Evolutionary conservation across 2,888 invertebrate genomes (phyloP).

Genomic region (Poecilobothrus nobilitatus): DNA sequence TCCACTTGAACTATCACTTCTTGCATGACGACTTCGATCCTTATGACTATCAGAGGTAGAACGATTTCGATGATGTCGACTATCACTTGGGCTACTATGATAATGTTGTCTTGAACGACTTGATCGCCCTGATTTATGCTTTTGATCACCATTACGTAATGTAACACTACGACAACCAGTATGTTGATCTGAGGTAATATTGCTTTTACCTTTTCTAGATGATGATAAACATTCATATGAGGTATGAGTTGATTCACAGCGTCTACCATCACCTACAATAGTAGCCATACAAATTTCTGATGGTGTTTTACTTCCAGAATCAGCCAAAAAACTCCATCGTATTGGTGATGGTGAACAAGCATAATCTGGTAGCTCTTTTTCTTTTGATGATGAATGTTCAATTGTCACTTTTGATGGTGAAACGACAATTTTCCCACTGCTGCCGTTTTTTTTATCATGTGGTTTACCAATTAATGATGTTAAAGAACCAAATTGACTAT

Average conservation of each 20-base stretch:
- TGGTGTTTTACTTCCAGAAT: constrained; percentile 34
- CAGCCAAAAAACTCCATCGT: constrained; percentile 43
- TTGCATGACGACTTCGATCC: constrained; percentile 33
- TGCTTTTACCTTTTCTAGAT: constrained; percentile 15
- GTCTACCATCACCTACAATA: constrained; percentile 14
- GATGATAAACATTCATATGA: constrained; percentile 12
- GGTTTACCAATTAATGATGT: constrained; percentile 41
- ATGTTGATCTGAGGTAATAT: constrained; percentile 18
- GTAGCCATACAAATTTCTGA: constrained; percentile 33
- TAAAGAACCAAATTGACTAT: constrained; percentile 38
- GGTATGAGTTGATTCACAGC: background rate
- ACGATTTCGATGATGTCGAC: constrained; percentile 31
- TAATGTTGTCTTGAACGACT: constrained; percentile 11
- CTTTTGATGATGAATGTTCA: constrained; percentile 35
- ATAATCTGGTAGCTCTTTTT: constrained; percentile 39
- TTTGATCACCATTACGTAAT: constrained; percentile 17
- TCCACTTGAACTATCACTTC: constrained; percentile 32
- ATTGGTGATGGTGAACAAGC: constrained; percentile 44
- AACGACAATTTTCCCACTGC: constrained; percentile 29
- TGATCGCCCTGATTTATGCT: background rate
- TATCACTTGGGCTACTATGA: constrained; percentile 15
- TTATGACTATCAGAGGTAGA: constrained; percentile 23
- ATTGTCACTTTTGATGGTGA: constrained; percentile 37
- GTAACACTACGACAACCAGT: constrained; percentile 20
- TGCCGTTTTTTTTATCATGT: constrained; percentile 28